These are phyloP conservation scores for Sicus ferrugineus DNA, from an alignment of 2,888 invertebrate species.

Conservation along the genomic window DNA sequence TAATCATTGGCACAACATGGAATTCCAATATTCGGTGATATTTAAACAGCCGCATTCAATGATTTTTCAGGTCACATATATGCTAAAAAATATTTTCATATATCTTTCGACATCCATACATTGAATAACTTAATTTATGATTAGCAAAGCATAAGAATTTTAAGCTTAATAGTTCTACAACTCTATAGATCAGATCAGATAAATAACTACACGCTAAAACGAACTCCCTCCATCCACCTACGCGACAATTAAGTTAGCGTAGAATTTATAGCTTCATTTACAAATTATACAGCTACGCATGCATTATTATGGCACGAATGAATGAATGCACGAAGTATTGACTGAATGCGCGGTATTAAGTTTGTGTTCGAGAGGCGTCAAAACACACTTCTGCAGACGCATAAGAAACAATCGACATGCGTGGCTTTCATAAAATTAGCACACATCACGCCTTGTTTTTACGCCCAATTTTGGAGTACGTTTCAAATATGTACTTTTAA, in stretches of 20 bases:
- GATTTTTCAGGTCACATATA: too few relatives aligned
- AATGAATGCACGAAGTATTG: conserved; percentile 12
- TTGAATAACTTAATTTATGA: too few relatives aligned
- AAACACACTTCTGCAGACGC: not conserved
- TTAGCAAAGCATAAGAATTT: too few relatives aligned
- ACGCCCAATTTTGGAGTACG: not conserved
- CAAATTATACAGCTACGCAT: conserved; percentile 19
- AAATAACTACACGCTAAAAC: not conserved
- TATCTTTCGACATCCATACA: too few relatives aligned
- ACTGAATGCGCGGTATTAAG: not conserved
- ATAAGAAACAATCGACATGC: not conserved
- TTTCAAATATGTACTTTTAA: not conserved
- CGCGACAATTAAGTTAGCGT: not conserved
- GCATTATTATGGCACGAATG: not conserved
- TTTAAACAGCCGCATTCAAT: too few relatives aligned
- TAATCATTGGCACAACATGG: too few relatives aligned
- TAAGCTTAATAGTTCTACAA: too few relatives aligned
- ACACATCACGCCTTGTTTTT: not conserved
- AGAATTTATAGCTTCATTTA: conserved; percentile 20
- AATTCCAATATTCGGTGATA: too few relatives aligned
- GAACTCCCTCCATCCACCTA: conserved; percentile 4
- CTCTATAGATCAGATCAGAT: not conserved
- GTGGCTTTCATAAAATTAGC: not conserved
- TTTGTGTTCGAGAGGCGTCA: not conserved
- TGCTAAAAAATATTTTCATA: too few relatives aligned